These are phyloP conservation scores for Planiliza haematocheilus DNA, from an alignment of 2,113 vertebrate species.

Conservation along the genomic window DNA sequence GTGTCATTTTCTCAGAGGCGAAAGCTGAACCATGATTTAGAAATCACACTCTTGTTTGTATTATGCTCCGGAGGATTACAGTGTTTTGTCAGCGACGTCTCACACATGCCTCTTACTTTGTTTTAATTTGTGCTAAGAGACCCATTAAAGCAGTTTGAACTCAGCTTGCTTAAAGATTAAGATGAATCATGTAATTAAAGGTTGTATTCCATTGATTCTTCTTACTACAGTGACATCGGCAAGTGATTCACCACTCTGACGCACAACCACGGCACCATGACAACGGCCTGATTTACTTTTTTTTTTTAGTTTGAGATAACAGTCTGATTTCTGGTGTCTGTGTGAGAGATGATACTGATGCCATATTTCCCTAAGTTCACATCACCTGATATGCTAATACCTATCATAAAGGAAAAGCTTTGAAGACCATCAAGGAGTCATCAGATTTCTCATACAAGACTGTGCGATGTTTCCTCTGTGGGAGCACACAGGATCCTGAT, in stretches of 20 bases:
- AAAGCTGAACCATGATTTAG: neutral
- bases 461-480: conserved; percentile 28
- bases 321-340: neutral
- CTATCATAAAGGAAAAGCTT: conserved; percentile 10
- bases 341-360: neutral
- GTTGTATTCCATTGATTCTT: conserved; percentile 16
- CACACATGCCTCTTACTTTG: neutral
- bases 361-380: neutral
- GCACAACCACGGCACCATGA: conserved; percentile 23
- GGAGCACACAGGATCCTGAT: conserved; percentile 26
- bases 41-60: neutral
- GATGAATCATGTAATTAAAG: conserved; percentile 17
- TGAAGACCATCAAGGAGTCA: conserved; percentile 2
- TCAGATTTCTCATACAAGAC: conserved; percentile 20
- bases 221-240: conserved; percentile 28
- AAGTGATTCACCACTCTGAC: conserved; percentile 52
- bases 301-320: conserved; percentile 8
- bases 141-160: neutral
- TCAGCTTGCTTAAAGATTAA: neutral
- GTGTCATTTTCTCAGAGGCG: conserved; percentile 7
- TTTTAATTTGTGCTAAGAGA: neutral
- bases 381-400: neutral
- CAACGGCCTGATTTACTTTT: conserved; percentile 12
- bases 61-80: neutral
- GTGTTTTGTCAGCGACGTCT: neutral